Evolutionary conservation across 2,888 invertebrate species (phyloP).

Genomic region (Polyploca ridens): DNA sequence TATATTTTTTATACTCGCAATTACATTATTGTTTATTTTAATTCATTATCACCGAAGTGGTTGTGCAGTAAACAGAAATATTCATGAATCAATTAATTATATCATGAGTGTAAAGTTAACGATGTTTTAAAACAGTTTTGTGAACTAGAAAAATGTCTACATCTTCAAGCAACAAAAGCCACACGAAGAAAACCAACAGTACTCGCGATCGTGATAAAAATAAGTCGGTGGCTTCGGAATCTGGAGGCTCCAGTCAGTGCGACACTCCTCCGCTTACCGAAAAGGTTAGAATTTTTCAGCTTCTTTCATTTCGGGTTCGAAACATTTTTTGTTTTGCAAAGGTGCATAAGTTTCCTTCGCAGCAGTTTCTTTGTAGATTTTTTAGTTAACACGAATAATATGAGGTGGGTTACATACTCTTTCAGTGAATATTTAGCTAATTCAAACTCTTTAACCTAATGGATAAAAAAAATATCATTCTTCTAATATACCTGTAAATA

Average conservation of each 20-base stretch:
- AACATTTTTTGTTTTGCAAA: not conserved
- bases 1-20: too few species aligned
- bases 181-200: constrained; percentile 65
- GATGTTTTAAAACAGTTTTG: not conserved
- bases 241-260: constrained; percentile 79
- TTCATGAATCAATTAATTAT: too few species aligned
- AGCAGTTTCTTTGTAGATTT: too few species aligned
- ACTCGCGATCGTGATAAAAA: constrained; percentile 75
- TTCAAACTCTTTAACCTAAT: too few species aligned
- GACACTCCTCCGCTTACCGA: constrained; percentile 77
- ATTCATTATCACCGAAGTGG: too few species aligned
- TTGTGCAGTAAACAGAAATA: too few species aligned
- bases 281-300: constrained; percentile 56
- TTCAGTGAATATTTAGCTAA: too few species aligned
- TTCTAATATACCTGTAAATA: too few species aligned
- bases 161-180: constrained; percentile 66
- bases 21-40: too few species aligned
- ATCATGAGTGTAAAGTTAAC: not conserved
- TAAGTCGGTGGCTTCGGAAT: constrained; percentile 72
- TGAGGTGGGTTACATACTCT: too few species aligned
- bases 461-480: too few species aligned
- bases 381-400: not conserved
- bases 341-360: too few species aligned
- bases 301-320: not conserved
- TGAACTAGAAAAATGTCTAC: constrained; percentile 59